Conservation (phyloP, 2,888 invertebrate species). For the Lagria hirta region DNA sequence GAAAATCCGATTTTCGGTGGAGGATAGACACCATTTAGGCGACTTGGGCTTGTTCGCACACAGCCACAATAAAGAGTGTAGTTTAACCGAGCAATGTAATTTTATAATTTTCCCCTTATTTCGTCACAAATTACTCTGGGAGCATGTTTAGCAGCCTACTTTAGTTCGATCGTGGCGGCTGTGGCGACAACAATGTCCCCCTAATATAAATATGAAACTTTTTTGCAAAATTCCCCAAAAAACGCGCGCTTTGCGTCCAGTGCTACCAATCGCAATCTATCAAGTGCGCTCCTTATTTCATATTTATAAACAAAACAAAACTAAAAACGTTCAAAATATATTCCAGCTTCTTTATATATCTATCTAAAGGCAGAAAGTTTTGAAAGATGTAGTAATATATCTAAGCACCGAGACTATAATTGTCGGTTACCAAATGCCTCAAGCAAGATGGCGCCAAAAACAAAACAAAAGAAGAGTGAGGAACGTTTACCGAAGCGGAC, state of each 20-base stretch:
- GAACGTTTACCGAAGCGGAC: constrained; percentile 32
- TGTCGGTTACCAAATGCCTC: constrained; percentile 46
- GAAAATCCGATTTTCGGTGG: neutral
- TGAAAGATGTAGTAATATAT: constrained; percentile 48
- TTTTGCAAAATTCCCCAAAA: constrained; percentile 14
- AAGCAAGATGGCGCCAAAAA: constrained; percentile 54
- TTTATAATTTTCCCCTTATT: constrained; percentile 59
- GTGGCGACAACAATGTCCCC: constrained; percentile 48
- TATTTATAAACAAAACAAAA: constrained; percentile 35
- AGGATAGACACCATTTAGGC: too few species aligned
- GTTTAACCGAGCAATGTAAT: constrained; percentile 57
- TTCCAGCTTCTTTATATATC: too few species aligned
- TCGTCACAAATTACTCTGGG: constrained; percentile 57
- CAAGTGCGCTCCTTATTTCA: constrained; percentile 34
- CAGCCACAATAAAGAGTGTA: constrained; percentile 52
- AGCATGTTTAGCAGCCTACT: constrained; percentile 54
- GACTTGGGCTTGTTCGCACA: too few species aligned
- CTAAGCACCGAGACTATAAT: constrained; percentile 51
- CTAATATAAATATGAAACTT: constrained; percentile 8
- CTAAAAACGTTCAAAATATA: constrained; percentile 23
- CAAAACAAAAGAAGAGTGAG: constrained; percentile 42
- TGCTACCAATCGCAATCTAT: constrained; percentile 8
- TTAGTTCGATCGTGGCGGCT: constrained; percentile 53
- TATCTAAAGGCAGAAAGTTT: constrained; percentile 27
- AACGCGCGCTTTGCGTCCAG: neutral